These are phyloP conservation scores for Tringa solitaria DNA, from an alignment of 2,113 vertebrate genomes.

Conservation along the genomic window DNA sequence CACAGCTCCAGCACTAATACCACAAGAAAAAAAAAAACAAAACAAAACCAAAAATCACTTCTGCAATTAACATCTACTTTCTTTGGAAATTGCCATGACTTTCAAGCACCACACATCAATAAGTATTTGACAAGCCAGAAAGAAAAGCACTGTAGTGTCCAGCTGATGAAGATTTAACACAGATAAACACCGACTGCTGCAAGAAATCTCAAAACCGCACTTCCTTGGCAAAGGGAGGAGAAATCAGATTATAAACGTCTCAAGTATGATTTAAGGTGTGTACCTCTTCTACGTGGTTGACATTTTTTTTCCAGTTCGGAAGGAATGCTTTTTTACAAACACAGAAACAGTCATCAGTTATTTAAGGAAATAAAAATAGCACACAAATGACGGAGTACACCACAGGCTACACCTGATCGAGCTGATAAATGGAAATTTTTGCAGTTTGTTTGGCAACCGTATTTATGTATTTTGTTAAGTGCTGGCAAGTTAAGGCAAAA, in stretches of 20 bases:
- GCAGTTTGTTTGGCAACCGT: not conserved
- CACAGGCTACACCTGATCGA: not conserved
- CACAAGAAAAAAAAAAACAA: not conserved
- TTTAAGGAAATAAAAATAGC: conserved; percentile 45
- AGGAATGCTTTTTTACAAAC: conserved; percentile 38
- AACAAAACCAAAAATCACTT: accelerated
- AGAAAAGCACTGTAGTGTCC: not conserved
- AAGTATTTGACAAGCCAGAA: not conserved
- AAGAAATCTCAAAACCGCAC: not conserved
- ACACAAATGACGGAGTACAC: not conserved
- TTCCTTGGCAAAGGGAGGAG: not conserved
- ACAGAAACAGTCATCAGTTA: conserved; percentile 29
- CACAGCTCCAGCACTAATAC: not conserved
- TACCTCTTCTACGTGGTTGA: not conserved
- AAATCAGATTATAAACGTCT: not conserved
- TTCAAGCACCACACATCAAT: not conserved
- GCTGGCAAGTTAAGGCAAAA: not conserved
- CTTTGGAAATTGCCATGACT: not conserved
- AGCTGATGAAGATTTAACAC: not conserved
- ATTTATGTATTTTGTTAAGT: not conserved
- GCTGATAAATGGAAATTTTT: not conserved
- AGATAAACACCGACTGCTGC: not conserved
- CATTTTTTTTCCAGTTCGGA: not conserved
- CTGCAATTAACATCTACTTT: not conserved
- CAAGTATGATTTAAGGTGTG: conserved; percentile 43